These are phyloP conservation scores for Melanocharis versteri DNA, from an alignment of 2,113 vertebrate genomes.

Conservation along the genomic window DNA sequence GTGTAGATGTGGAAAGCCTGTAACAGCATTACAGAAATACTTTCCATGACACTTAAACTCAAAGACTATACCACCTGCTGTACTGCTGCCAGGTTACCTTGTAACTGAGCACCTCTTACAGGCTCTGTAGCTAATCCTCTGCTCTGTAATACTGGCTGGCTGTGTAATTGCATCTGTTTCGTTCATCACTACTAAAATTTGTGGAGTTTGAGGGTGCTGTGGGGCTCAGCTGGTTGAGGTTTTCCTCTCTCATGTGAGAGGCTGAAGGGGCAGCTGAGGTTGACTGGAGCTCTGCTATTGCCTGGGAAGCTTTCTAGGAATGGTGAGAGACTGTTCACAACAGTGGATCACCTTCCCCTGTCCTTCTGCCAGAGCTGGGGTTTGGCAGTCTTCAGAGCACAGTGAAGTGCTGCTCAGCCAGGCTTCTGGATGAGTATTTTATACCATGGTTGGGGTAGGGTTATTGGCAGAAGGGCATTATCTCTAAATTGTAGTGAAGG, in stretches of 20 bases:
- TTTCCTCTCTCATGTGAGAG: not conserved
- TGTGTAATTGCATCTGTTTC: not conserved
- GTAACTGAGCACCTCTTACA: not conserved
- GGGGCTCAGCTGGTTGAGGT: not conserved
- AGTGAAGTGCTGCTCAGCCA: not conserved
- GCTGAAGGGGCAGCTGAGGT: not conserved
- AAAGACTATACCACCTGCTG: not conserved
- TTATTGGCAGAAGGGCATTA: not conserved
- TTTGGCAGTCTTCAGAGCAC: not conserved
- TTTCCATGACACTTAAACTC: not conserved
- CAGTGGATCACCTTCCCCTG: fast-evolving
- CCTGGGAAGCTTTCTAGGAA: not conserved
- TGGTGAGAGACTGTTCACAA: fast-evolving
- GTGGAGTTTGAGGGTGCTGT: not conserved
- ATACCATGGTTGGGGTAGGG: not conserved
- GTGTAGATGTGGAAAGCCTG: not conserved
- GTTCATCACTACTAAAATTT: not conserved
- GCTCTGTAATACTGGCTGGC: not conserved
- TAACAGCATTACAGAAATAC: not conserved
- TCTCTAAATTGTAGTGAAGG: not conserved
- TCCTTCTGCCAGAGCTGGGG: not conserved
- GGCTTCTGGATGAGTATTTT: not conserved
- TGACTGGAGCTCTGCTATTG: not conserved
- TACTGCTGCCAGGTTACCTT: not conserved
- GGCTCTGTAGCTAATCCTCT: not conserved